Percentiles rank a stretch among this genome's conserved stretches.
Conservation (phyloP, 2,797 vertebrate genomes). For the Alca torda region DNA sequence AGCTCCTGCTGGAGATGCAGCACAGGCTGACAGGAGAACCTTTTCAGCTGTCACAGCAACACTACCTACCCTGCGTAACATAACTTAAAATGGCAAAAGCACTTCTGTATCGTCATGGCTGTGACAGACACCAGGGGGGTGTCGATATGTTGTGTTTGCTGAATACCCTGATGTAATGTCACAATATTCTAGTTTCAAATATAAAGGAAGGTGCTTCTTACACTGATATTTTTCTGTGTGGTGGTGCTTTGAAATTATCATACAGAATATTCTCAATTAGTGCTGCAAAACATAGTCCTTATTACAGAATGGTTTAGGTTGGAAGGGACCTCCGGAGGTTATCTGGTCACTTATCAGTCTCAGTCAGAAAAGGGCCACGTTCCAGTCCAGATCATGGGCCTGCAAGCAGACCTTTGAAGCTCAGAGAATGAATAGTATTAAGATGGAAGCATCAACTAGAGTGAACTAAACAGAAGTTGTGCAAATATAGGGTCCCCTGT, state of each 20-base stretch:
- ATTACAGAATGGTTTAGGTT: not conserved
- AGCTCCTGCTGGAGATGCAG: constrained; percentile 10
- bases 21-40: constrained; percentile 3
- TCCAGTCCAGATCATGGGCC: not conserved
- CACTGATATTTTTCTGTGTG: not conserved
- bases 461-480: not conserved
- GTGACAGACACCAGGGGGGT: not conserved
- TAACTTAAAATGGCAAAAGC: constrained; percentile 3
- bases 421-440: not conserved
- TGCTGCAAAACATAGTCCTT: not conserved
- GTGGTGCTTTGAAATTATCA: not conserved
- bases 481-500: not conserved
- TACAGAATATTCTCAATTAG: not conserved
- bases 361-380: not conserved
- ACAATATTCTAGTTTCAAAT: not conserved
- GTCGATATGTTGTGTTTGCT: not conserved
- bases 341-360: not conserved
- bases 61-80: not conserved
- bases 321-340: not conserved
- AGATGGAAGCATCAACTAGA: not conserved
- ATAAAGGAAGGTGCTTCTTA: not conserved
- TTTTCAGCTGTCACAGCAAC: constrained; percentile 52
- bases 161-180: not conserved
- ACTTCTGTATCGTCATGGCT: not conserved
- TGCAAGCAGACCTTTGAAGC: not conserved